Conservation (phyloP, 2,888 invertebrate genomes). For the Taphrorychus bicolor region DNA sequence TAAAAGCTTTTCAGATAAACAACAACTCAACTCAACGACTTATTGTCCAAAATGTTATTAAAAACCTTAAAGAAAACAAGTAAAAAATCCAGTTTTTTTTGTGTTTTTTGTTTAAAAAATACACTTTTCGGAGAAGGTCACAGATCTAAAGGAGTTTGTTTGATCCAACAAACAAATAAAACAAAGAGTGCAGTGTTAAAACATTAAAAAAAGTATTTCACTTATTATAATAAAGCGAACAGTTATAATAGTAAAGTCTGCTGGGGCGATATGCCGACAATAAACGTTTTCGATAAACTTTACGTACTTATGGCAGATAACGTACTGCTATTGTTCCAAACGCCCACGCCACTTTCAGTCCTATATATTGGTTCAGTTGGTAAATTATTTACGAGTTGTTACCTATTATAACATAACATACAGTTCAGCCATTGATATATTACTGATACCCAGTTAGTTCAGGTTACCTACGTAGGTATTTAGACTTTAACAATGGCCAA, state of each 20-base stretch:
- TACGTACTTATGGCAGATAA: conserved; percentile 13
- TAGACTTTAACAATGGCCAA: too few relatives aligned
- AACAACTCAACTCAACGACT: too few relatives aligned
- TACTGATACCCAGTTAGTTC: too few relatives aligned
- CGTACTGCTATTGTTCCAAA: conserved; percentile 16
- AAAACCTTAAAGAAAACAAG: too few relatives aligned
- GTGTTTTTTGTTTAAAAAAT: too few relatives aligned
- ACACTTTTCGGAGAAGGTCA: too few relatives aligned
- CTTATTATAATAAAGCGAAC: conserved; percentile 6
- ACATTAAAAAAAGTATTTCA: conserved; percentile 10
- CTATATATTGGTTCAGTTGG: not conserved
- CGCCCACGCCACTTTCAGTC: conserved; percentile 13
- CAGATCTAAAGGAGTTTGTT: conserved; percentile 71
- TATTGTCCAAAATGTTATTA: too few relatives aligned
- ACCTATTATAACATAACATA: too few relatives aligned
- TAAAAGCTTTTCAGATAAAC: too few relatives aligned
- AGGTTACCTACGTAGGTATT: too few relatives aligned
- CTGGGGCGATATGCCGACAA: conserved; percentile 11
- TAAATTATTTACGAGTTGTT: not conserved
- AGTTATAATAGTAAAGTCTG: conserved; percentile 5
- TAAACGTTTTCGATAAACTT: conserved; percentile 20
- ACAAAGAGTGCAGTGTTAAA: not conserved
- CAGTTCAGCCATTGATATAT: not conserved
- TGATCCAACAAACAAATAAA: conserved; percentile 35
- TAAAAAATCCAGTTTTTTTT: too few relatives aligned